These are phyloP conservation scores for Serrognathus titanus DNA, from an alignment of 2,888 invertebrate genomes.

Conservation along the genomic window DNA sequence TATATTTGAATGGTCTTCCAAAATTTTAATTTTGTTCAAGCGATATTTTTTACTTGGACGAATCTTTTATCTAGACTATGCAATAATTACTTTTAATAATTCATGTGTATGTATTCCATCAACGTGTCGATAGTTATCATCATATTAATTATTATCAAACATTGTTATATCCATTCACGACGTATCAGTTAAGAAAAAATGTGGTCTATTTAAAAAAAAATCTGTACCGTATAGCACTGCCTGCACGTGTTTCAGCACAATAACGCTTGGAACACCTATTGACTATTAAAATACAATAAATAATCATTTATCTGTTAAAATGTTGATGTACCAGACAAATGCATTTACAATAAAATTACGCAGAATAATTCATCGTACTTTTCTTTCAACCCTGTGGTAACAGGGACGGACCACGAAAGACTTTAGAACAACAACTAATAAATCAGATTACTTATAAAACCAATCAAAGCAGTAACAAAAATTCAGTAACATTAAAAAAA, in stretches of 20 bases:
- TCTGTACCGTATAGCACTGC: slow-evolving; percentile 51
- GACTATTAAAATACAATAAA: slow-evolving; percentile 47
- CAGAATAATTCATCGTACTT: slow-evolving; percentile 47
- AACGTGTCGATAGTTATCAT: slow-evolving; percentile 33
- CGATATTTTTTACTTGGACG: slow-evolving; percentile 23
- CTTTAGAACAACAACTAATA: neutral
- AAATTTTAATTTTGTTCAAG: slow-evolving; percentile 35
- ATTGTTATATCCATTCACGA: slow-evolving; percentile 31
- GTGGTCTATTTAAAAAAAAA: slow-evolving; percentile 12
- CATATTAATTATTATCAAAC: slow-evolving; percentile 29
- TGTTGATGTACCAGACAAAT: slow-evolving; percentile 51
- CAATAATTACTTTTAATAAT: slow-evolving; percentile 6
- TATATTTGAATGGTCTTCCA: slow-evolving; percentile 42
- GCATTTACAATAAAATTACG: slow-evolving; percentile 52
- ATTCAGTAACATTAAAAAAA: no score
- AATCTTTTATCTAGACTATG: slow-evolving; percentile 8
- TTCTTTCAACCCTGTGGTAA: slow-evolving; percentile 1
- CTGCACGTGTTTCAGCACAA: slow-evolving; percentile 50
- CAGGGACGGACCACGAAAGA: no score
- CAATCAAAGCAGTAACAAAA: no score
- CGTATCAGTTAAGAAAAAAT: slow-evolving; percentile 21
- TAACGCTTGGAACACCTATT: slow-evolving; percentile 51
- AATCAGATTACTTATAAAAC: no score
- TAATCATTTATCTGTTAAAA: slow-evolving; percentile 50
- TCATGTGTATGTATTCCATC: slow-evolving; percentile 1